Conservation (phyloP, 2,888 invertebrate genomes). For the Neuroscelio doddi region DNA sequence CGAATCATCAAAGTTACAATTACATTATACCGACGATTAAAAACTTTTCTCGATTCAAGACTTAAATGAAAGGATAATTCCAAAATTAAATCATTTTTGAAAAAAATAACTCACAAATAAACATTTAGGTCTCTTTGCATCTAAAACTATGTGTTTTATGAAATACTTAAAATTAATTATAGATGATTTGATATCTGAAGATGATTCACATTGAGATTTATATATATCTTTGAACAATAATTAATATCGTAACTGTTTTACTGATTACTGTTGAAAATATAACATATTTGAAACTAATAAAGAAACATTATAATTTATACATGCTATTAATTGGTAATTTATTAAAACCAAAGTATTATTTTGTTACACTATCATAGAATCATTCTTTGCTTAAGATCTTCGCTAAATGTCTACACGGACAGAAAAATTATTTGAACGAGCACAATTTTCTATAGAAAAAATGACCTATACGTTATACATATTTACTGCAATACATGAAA, state of each 20-base stretch:
- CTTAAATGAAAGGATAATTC: slow-evolving; percentile 24
- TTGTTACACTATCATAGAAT: slow-evolving; percentile 34
- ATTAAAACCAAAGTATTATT: slow-evolving; percentile 28
- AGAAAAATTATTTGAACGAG: too few species aligned
- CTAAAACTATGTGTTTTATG: slow-evolving; percentile 23
- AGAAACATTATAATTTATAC: slow-evolving; percentile 19
- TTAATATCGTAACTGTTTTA: too few species aligned
- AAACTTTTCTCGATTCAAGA: slow-evolving; percentile 22
- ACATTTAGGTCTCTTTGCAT: slow-evolving; percentile 18
- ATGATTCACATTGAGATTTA: slow-evolving; percentile 27
- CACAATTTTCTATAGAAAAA: too few species aligned
- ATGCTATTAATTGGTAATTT: slow-evolving; percentile 10
- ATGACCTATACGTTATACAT: too few species aligned
- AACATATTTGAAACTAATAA: slow-evolving; percentile 13
- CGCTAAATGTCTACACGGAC: slow-evolving; percentile 37
- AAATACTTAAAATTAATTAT: slow-evolving; percentile 29
- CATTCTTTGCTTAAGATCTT: slow-evolving; percentile 23
- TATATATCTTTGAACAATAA: slow-evolving; percentile 11
- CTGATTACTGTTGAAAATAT: slow-evolving; percentile 10
- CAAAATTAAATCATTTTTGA: slow-evolving; percentile 14
- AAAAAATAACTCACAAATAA: slow-evolving; percentile 6
- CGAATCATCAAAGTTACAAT: slow-evolving; percentile 12
- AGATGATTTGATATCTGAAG: slow-evolving; percentile 24
- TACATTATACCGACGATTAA: slow-evolving; percentile 21
- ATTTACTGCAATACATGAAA: too few species aligned